A percentile compares a stretch with the other conserved stretches of the same genome.
Evolutionary conservation across 23 tunicate genomes (phyloP).

Genomic region (Clavelina lepadiformis): DNA sequence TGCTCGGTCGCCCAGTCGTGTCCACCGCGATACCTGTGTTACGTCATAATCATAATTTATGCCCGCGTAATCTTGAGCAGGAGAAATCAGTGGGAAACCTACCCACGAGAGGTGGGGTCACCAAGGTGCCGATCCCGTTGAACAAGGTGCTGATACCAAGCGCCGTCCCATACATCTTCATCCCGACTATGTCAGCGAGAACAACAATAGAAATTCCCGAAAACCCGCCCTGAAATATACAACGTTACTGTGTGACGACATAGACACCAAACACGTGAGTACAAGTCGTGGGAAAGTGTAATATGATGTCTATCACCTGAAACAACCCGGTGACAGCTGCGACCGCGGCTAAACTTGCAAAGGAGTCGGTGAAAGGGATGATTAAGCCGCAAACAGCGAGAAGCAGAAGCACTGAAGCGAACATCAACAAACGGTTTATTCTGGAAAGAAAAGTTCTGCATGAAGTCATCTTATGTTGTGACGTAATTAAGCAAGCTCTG

Average conservation of each 20-base stretch:
- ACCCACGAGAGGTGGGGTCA: constrained; percentile 74
- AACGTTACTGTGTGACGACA: too few species aligned
- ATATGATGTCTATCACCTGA: constrained; percentile 73
- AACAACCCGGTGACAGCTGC: constrained; percentile 80
- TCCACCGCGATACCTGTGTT: constrained; percentile 80
- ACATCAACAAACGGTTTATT: constrained; percentile 72
- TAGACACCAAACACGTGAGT: too few species aligned
- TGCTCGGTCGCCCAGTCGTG: constrained; percentile 47
- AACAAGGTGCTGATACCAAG: constrained; percentile 77
- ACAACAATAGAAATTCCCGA: constrained; percentile 82
- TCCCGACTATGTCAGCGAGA: constrained; percentile 77
- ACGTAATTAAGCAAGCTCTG: background rate
- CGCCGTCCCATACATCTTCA: constrained; percentile 55
- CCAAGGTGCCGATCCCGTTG: constrained; percentile 68
- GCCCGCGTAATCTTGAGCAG: too few species aligned
- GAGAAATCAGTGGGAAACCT: background rate
- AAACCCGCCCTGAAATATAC: constrained; percentile 74
- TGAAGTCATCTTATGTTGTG: background rate
- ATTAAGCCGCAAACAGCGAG: constrained; percentile 39
- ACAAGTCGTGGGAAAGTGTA: too few species aligned
- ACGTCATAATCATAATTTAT: too few species aligned
- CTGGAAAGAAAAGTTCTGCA: constrained; percentile 7
- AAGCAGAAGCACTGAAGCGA: constrained; percentile 46
- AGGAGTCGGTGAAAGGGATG: constrained; percentile 52
- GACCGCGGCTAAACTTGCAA: constrained; percentile 48